Base-by-base conservation (phyloP, 2,888 invertebrate species). In the Pyralis farinalis region DNA sequence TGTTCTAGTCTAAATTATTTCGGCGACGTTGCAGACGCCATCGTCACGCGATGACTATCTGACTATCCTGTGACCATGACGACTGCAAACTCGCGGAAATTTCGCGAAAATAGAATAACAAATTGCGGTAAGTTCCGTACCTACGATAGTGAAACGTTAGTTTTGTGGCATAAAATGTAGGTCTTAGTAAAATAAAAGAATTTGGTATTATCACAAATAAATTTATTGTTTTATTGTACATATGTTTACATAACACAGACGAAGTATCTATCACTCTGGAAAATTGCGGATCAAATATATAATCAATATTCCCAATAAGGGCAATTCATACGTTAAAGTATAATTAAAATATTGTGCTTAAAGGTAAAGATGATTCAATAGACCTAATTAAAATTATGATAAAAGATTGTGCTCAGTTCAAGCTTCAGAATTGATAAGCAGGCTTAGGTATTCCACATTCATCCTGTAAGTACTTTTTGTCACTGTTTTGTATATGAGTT, bases 191-290 rank as follows among this genome's bases (percentile, higher is more conserved):
- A 16, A 16, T 3, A 16, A 16, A 16, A 16, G 7, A 34, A 41
- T 36, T 28, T 12, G 8, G 35, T 70, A 69, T 74, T 82, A 81
- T 83, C 80, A 84, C 84, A 85, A 85, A 83, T 83, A 84, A 82
- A 80, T 84, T 83, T 84, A 83, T 82, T 83, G 74, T 83, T 71
- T 75, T 71, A 80, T 82, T 81, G 81, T 84, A 85, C 84, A 84
- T 69, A 79, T 71, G 61, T 74, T 74, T 70, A 79, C 66, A 72
- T 80, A 83, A 81, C 79, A 82, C 75, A 83, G 73, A 76, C 66
- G 63, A 78, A 81, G 70, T 71, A 68, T 72, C 63, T 71, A 78
- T 78, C 79, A 78, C 74, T 77, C 76, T 58, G 71, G 72, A 67
- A 73, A 68, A 68, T 64, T 51, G 64, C 62, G 59, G 69, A 63